These are phyloP conservation scores for Todiramphus chloris DNA, from an alignment of 2,113 vertebrate species.

Conservation along the genomic window DNA sequence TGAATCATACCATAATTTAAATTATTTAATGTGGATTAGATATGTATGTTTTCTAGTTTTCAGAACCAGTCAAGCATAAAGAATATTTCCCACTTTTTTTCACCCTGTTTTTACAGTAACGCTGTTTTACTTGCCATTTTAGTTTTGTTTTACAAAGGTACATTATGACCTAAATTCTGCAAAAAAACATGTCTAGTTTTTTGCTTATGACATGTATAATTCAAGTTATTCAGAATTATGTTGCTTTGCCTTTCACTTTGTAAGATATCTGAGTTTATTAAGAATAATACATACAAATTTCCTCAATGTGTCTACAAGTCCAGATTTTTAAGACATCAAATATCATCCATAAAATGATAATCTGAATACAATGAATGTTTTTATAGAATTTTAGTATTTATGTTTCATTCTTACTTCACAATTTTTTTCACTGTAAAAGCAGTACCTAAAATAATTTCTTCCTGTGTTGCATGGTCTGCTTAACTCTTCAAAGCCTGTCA, in stretches of 20 bases:
- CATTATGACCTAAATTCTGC: background rate
- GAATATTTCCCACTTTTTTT: background rate
- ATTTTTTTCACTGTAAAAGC: background rate
- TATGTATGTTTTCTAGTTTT: background rate
- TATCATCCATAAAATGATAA: background rate
- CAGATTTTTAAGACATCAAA: background rate
- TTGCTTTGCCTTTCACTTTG: background rate
- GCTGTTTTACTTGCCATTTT: background rate
- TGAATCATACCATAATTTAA: background rate
- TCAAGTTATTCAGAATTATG: background rate
- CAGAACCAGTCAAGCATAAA: background rate
- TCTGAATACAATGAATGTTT: background rate
- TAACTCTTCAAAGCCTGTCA: background rate
- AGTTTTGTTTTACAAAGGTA: background rate
- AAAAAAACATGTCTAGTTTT: background rate
- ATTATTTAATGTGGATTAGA: background rate
- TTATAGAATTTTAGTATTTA: background rate
- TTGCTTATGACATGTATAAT: background rate
- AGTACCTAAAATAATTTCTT: background rate
- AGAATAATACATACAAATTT: background rate
- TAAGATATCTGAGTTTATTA: background rate
- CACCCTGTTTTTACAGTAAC: background rate
- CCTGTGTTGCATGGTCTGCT: accelerated
- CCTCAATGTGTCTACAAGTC: background rate
- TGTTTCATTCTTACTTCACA: background rate